These are phyloP conservation scores for Cheilinus undulatus DNA, from an alignment of 2,113 vertebrate genomes.

Conservation along the genomic window DNA sequence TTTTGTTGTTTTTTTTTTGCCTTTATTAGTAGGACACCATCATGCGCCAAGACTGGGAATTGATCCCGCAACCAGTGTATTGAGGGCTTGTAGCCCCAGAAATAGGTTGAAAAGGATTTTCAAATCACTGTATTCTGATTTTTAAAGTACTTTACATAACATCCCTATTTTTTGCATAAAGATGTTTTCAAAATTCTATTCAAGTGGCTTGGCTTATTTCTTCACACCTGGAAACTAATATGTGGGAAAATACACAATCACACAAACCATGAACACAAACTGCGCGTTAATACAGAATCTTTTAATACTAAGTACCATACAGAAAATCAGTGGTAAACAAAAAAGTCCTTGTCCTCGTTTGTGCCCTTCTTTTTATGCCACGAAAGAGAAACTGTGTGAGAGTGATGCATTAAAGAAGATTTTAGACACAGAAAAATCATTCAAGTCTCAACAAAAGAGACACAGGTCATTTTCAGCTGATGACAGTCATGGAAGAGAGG, in stretches of 20 bases:
- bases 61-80: too few relatives aligned
- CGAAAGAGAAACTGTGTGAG: conserved; percentile 48
- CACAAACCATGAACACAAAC: conserved; percentile 12
- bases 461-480: conserved; percentile 58
- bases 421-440: conserved; percentile 65
- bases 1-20: too few relatives aligned
- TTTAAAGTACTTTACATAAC: too few relatives aligned
- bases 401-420: conserved; percentile 44
- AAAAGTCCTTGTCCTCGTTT: conserved; percentile 50
- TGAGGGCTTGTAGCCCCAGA: too few relatives aligned
- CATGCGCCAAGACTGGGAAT: too few relatives aligned
- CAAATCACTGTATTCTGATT: too few relatives aligned
- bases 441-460: conserved; percentile 65
- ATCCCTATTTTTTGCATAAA: too few relatives aligned
- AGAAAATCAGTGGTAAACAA: conserved; percentile 75
- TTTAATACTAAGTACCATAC: conserved; percentile 82
- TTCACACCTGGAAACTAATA: background rate
- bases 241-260: conserved; percentile 21
- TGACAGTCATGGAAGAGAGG: conserved; percentile 39
- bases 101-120: too few relatives aligned
- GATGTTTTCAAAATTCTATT: too few relatives aligned
- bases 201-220: background rate
- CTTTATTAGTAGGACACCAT: too few relatives aligned
- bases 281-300: conserved; percentile 66
- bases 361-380: conserved; percentile 52